phyloP scores from a whole-genome alignment of 2,113 vertebrate genomes.

The Solenodon paradoxus region DNA sequence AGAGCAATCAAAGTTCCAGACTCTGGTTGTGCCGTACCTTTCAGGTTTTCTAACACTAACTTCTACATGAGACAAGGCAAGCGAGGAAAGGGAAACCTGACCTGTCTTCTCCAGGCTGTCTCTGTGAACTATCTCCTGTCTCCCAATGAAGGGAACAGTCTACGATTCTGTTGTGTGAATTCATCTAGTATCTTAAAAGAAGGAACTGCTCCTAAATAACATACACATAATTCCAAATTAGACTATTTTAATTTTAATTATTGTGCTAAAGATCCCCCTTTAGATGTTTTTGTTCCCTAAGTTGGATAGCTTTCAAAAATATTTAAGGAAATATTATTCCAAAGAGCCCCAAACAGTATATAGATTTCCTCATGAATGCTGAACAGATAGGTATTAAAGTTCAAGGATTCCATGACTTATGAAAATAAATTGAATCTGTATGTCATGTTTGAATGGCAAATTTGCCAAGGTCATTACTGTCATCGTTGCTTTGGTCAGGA shows the following conservation, averaged over 20 bases:
- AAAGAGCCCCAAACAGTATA: background rate
- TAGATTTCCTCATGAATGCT: background rate
- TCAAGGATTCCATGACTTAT: background rate
- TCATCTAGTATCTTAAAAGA: constrained; percentile 34
- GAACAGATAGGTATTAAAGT: background rate
- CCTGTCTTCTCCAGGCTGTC: background rate
- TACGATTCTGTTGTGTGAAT: background rate
- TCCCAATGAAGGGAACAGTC: background rate
- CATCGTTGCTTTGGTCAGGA: background rate
- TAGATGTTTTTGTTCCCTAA: constrained; percentile 15
- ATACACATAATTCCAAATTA: background rate
- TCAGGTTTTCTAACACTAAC: constrained; percentile 42
- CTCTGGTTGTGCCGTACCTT: constrained; percentile 3
- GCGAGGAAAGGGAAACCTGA: constrained; percentile 27
- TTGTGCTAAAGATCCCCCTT: constrained; percentile 29
- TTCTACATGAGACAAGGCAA: constrained; percentile 39
- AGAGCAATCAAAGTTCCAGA: constrained; percentile 15
- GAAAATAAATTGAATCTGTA: background rate
- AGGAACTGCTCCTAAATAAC: background rate
- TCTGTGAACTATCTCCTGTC: background rate
- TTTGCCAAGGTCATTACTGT: background rate
- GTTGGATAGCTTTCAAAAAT: background rate
- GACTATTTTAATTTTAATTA: constrained; percentile 42
- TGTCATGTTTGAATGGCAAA: background rate
- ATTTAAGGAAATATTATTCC: constrained; percentile 22